These are phyloP conservation scores for Boulengeromyrus knoepffleri DNA, from an alignment of 2,113 vertebrate genomes.

Conservation along the genomic window DNA sequence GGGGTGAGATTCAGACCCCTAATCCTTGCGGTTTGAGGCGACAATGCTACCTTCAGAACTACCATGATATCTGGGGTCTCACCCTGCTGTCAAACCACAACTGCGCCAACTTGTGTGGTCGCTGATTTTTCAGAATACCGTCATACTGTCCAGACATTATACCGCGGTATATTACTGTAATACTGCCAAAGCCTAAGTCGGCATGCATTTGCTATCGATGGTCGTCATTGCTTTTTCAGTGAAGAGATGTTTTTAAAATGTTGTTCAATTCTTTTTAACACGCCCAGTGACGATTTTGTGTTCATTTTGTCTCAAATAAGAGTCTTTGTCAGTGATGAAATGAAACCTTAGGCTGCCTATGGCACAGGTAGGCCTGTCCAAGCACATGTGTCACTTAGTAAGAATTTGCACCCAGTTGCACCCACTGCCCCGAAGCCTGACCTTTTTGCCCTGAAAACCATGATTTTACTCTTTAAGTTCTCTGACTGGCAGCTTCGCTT, in stretches of 20 bases:
- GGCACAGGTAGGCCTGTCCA: background rate
- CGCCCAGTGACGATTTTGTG: background rate
- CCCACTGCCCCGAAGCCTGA: background rate
- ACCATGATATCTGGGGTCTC: background rate
- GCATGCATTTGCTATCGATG: background rate
- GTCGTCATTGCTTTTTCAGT: background rate
- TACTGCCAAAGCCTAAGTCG: background rate
- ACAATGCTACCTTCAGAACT: no score
- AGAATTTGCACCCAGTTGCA: background rate
- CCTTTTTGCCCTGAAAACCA: background rate
- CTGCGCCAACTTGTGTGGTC: background rate
- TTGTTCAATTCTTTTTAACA: background rate
- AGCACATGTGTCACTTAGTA: background rate
- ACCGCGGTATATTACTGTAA: background rate
- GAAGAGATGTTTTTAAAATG: background rate
- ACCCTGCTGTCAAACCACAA: background rate
- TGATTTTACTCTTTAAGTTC: background rate
- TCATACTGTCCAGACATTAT: background rate
- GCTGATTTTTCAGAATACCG: background rate
- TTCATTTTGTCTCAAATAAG: background rate
- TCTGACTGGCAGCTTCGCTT: background rate
- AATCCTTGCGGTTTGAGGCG: no score
- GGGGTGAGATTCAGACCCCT: background rate
- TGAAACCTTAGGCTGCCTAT: background rate
- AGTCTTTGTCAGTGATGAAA: background rate